Evolutionary conservation across 2,797 vertebrate species (phyloP).

Genomic region (Fringilla coelebs): DNA sequence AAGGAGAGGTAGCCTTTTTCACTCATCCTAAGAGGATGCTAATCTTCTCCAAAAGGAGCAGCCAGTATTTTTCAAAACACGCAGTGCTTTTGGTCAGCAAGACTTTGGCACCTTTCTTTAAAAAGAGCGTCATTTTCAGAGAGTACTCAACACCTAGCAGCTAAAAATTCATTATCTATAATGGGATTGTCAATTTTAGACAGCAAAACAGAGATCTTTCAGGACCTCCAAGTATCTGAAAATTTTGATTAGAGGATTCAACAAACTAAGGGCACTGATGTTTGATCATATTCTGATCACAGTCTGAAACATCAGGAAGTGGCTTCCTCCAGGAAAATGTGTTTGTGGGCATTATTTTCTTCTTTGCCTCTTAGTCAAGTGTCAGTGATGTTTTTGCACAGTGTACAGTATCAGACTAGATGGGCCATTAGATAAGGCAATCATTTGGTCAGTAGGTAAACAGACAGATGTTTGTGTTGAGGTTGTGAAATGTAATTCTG

Average conservation of each 20-base stretch:
- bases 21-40: background rate
- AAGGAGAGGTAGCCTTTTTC: background rate
- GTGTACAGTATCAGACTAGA: background rate
- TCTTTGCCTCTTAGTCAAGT: background rate
- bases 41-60: background rate
- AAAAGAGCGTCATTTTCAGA: background rate
- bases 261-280: background rate
- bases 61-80: background rate
- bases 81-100: background rate
- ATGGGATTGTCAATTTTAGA: background rate
- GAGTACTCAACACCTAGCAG: background rate
- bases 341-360: background rate
- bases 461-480: background rate
- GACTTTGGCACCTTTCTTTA: background rate
- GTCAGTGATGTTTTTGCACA: background rate
- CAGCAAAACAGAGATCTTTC: background rate
- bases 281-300: background rate
- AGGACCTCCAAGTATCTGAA: background rate
- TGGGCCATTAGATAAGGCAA: slow-evolving; percentile 5
- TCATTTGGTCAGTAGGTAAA: background rate
- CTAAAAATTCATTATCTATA: background rate
- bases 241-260: background rate
- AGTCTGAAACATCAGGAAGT: background rate
- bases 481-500: background rate
- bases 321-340: background rate